These are phyloP conservation scores for Pagetopsis macropterus DNA, from an alignment of 2,797 vertebrate species.

Conservation along the genomic window DNA sequence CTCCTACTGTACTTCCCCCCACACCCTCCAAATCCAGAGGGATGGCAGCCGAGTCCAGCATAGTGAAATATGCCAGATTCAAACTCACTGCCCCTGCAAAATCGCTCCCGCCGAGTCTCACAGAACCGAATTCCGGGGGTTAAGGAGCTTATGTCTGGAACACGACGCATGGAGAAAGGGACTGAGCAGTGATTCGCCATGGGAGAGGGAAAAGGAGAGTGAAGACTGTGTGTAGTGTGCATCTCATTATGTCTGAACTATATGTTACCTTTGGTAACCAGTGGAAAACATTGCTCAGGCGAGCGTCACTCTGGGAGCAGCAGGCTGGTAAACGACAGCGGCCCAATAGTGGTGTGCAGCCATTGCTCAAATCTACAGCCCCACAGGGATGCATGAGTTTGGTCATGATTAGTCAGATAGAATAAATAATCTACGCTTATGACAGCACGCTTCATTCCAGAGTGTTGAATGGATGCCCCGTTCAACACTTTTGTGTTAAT, in stretches of 20 bases:
- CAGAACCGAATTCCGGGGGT: constrained; percentile 72
- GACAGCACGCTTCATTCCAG: constrained; percentile 56
- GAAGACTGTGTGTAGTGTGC: constrained; percentile 63
- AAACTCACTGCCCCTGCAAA: constrained; percentile 68
- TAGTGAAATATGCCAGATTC: constrained; percentile 66
- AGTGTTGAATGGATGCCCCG: constrained; percentile 51
- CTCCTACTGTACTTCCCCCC: constrained; percentile 53
- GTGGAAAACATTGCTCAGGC: constrained; percentile 68
- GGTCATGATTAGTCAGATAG: constrained; percentile 69
- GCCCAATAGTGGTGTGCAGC: constrained; percentile 34
- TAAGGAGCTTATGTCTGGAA: constrained; percentile 80
- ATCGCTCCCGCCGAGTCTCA: constrained; percentile 66
- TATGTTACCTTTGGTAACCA: constrained; percentile 79
- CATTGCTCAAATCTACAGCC: constrained; percentile 65
- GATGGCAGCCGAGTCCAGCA: constrained; percentile 57
- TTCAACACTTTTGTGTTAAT: constrained; percentile 57
- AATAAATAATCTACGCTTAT: constrained; percentile 68
- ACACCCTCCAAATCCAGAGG: constrained; percentile 49
- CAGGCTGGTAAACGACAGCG: constrained; percentile 57
- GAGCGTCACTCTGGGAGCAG: constrained; percentile 57
- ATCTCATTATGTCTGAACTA: constrained; percentile 77
- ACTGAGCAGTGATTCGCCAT: constrained; percentile 68
- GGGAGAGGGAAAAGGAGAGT: constrained; percentile 47
- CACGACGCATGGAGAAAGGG: constrained; percentile 61
- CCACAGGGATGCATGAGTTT: constrained; percentile 62